Conservation (phyloP, 2,888 invertebrate species). For the Tetrapedia diversipes region DNA sequence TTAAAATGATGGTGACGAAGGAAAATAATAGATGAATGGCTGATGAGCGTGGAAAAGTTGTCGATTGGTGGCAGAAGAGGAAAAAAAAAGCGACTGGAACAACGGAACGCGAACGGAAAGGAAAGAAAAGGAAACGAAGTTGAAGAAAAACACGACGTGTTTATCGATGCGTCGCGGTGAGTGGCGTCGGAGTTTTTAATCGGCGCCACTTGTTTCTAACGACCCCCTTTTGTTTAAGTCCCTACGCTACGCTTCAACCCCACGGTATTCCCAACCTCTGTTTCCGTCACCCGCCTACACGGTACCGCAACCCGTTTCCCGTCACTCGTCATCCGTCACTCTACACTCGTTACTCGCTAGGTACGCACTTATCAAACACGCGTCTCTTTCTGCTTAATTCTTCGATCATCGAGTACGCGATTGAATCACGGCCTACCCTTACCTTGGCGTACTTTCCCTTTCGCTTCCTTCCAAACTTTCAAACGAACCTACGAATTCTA, state of each 20-base stretch:
- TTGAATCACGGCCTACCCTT: not conserved
- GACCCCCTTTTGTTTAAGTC: constrained; percentile 79
- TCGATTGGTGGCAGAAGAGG: too few relatives aligned
- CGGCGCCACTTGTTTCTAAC: constrained; percentile 80
- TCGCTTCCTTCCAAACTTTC: not conserved
- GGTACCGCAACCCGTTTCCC: constrained; percentile 5
- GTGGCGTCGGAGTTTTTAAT: constrained; percentile 78
- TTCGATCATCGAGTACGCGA: not conserved
- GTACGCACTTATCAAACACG: not conserved
- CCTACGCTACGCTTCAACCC: constrained; percentile 43
- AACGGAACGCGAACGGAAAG: not conserved
- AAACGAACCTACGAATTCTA: not conserved
- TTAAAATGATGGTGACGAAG: too few relatives aligned
- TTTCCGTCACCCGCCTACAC: constrained; percentile 22
- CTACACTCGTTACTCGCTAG: too few relatives aligned
- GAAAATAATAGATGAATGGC: too few relatives aligned
- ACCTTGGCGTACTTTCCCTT: too few relatives aligned
- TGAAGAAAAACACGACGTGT: constrained; percentile 66
- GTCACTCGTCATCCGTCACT: constrained; percentile 1
- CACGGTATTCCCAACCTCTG: constrained; percentile 27
- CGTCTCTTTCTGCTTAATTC: not conserved
- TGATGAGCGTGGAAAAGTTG: too few relatives aligned
- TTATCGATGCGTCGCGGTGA: constrained; percentile 74
- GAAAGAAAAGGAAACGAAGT: constrained; percentile 34
- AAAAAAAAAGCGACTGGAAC: not conserved